phyloP scores from a whole-genome alignment of 2,888 invertebrate species.

The Elysia crispata region DNA sequence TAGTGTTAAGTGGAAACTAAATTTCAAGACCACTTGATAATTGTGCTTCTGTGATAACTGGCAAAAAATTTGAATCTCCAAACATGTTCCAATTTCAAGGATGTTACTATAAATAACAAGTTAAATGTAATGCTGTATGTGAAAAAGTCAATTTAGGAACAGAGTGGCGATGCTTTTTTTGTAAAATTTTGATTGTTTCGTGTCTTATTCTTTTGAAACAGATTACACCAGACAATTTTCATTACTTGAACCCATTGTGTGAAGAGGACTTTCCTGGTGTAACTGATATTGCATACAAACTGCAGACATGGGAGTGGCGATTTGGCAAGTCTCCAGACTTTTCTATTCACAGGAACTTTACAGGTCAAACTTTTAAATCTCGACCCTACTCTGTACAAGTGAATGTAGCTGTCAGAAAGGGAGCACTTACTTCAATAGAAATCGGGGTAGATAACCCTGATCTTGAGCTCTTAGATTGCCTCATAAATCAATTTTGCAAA shows the following conservation, averaged over 20 bases:
- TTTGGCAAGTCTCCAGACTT: slow-evolving; percentile 69
- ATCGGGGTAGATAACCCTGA: slow-evolving; percentile 5
- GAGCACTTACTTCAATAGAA: not conserved
- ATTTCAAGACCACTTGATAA: no score
- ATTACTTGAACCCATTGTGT: slow-evolving; percentile 56
- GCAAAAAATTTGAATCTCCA: no score
- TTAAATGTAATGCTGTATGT: no score
- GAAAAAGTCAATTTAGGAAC: no score
- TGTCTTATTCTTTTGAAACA: no score
- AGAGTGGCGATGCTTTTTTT: no score
- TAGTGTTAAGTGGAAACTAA: no score
- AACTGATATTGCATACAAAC: slow-evolving; percentile 48
- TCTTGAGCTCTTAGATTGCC: not conserved
- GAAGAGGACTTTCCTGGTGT: slow-evolving; percentile 61
- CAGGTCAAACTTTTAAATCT: not conserved
- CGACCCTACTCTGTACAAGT: not conserved
- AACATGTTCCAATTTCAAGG: no score
- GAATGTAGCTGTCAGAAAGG: slow-evolving; percentile 33
- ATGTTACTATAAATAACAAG: no score
- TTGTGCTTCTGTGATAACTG: no score
- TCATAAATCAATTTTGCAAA: slow-evolving; percentile 13
- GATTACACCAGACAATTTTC: not conserved
- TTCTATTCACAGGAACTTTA: slow-evolving; percentile 47
- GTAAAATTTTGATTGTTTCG: no score
- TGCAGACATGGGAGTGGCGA: slow-evolving; percentile 65